These are phyloP conservation scores for Pachyrhynchus sulphureomaculatus DNA, from an alignment of 1,140 invertebrate genomes.

Conservation along the genomic window DNA sequence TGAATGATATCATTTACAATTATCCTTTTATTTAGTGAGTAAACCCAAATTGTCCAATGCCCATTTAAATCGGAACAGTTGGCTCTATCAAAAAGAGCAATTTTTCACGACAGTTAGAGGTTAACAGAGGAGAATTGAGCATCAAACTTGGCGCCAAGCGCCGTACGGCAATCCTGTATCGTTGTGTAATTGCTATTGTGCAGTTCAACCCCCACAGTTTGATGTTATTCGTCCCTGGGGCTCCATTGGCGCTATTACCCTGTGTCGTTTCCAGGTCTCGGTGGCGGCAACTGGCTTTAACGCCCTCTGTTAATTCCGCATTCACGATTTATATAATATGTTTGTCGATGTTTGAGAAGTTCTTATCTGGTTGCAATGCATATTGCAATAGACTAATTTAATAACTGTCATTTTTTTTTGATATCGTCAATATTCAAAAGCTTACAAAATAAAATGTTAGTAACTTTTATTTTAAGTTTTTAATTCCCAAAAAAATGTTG, in stretches of 20 bases:
- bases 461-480: too few relatives aligned
- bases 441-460: too few relatives aligned
- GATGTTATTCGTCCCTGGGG: slow-evolving; percentile 46
- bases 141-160: slow-evolving; percentile 3
- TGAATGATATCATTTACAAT: too few relatives aligned
- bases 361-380: not conserved
- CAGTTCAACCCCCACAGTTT: slow-evolving; percentile 42
- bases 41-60: too few relatives aligned
- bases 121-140: slow-evolving; percentile 10
- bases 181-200: slow-evolving; percentile 45
- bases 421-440: too few relatives aligned
- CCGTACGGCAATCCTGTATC: slow-evolving; percentile 33
- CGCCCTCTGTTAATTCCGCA: slow-evolving; percentile 26
- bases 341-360: slow-evolving; percentile 9
- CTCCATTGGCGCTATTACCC: slow-evolving; percentile 47
- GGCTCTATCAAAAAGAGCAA: slow-evolving; percentile 21
- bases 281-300: slow-evolving; percentile 20
- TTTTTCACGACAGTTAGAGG: slow-evolving; percentile 25
- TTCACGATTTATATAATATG: slow-evolving; percentile 31
- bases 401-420: not conserved
- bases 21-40: too few relatives aligned
- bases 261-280: slow-evolving; percentile 38
- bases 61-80: slow-evolving; percentile 29
- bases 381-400: not conserved
- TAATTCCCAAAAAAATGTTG: too few relatives aligned